Evolutionary conservation across 2,797 vertebrate species (phyloP), one percentile per base, ranked within the genome.

Genomic region (Myoxocephalus aenaeus): DNA sequence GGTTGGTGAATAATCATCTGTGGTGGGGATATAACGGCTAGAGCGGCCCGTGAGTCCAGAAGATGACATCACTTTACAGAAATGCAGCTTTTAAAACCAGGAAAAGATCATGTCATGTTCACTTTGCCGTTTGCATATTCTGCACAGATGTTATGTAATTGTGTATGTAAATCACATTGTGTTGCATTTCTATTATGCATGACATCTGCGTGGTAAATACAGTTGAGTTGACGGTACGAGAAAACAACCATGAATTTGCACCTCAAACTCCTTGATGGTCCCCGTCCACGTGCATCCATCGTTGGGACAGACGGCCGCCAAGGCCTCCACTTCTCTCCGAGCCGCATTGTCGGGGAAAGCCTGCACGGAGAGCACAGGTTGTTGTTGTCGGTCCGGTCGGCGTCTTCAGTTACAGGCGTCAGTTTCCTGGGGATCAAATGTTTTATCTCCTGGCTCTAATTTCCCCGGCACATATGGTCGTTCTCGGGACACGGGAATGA

Each of bases 311-410:
- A 96, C 77, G 0, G 97, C 97, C 0, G 97, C 96, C 86, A 99
- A 85, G 20, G 96, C 96, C 86, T 99, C 98, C 53, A 99, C 96
- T 79, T 99, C 98, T 85, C 98, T 95, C 7, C 98, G 96, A 0
- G 98, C 98, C 0, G 98, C 98, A 2, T 99, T 99, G 90, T 99
- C 98, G 3, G 97, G 97, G 87, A 99, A 99, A 13, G 97, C 97
- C 98, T 99, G 71, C 5, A 80, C 20, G 7, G 74, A 75, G 81
- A 65, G 34, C 46, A 86, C 36, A 80, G 29, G 20, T 59, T 61
- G 65, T 73, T 44, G 51, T 77, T 15, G 61, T 29, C 12, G 40
- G 2, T 46, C 17, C 65, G 7, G 40, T 70, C 15, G 18, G 25
- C 57, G 67, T 86, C 53, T 87, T 77, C 10, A 40, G 75, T 83